Evolutionary conservation across 1,140 invertebrate genomes (phyloP), one percentile per base, ranked within the genome.

Genomic region (Rhopalosiphum maidis): DNA sequence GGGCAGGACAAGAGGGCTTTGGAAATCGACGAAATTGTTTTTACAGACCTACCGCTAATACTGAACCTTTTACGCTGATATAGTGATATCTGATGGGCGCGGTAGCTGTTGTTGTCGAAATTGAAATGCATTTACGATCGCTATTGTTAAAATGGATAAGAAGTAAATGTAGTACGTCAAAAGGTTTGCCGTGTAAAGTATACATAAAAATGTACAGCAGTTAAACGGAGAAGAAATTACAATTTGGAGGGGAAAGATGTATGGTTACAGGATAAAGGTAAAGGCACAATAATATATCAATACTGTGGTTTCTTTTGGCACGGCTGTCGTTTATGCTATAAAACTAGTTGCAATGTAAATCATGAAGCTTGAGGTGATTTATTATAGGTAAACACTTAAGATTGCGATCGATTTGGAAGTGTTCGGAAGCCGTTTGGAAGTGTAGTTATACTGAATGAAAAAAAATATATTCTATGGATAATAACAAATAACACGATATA

Each of bases 251-350:
- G 22, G 30, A 37, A 85, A 85, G 35, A 85, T 85, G 35, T 85
- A 41, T 85, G 22, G 37, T 41, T 85, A 68, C 60, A 41, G 35
- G 37, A 85, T 43, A 85, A 85, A 85, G n/a, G 82, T 83, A 83
- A 83, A 83, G 35, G n/a, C 35, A 37, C 77, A 83, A 83, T 83
- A 83, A 37, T 83, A 85, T 85, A 85, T 41, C 82, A 85, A 85
- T 41, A 83, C 35, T 41, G 82, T 8, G 35, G 37, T 85, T 85
- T 25, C 23, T 85, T 85, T 85, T 85, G 37, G 82, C 37, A 43
- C 35, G 35, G 82, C 23, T 85, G 37, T 85, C 35, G 22, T 25
- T 25, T 23, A 85, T 41, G 43, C 37, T 85, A 41, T 85, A 41
- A 37, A 43, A 85, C 23, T 41, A 85, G 35, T 85, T 41, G 22